These are phyloP conservation scores for Orgyia antiqua DNA, from an alignment of 2,888 invertebrate genomes.

Conservation along the genomic window DNA sequence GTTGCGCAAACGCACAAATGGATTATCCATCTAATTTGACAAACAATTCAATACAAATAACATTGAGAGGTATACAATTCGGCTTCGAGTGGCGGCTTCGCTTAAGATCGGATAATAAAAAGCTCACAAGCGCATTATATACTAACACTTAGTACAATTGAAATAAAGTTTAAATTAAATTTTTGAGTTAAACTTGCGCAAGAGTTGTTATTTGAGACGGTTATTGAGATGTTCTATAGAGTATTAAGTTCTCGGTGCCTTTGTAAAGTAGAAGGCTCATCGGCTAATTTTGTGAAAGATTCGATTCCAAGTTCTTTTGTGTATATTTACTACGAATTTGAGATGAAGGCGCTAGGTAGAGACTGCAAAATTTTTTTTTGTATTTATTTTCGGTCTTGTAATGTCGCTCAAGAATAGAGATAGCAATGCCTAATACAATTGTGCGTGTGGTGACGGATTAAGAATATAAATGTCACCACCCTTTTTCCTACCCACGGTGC, in stretches of 20 bases:
- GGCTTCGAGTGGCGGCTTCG: conserved; percentile 45
- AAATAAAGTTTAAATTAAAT: conserved; percentile 14
- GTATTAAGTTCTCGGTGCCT: conserved; percentile 35
- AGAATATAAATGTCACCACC: background rate
- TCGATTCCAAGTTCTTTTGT: background rate
- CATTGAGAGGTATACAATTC: conserved; percentile 43
- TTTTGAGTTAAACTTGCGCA: no score
- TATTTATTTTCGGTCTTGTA: no score
- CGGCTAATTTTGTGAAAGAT: conserved; percentile 31
- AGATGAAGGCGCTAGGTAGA: conserved; percentile 16
- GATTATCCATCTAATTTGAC: conserved; percentile 59
- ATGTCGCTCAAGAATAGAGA: no score
- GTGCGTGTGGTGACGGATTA: background rate
- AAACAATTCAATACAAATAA: conserved; percentile 40
- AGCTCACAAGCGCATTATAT: no score
- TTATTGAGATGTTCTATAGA: conserved; percentile 36
- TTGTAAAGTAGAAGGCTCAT: conserved; percentile 29
- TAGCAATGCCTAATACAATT: no score
- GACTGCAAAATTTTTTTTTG: conserved; percentile 7
- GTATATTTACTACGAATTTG: conserved; percentile 16
- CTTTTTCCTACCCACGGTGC: background rate
- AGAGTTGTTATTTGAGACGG: conserved; percentile 40
- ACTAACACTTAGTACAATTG: no score
- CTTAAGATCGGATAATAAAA: no score
- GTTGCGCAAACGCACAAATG: conserved; percentile 42